Conservation (phyloP, 2,797 vertebrate species). For the Smutsia gigantea region DNA sequence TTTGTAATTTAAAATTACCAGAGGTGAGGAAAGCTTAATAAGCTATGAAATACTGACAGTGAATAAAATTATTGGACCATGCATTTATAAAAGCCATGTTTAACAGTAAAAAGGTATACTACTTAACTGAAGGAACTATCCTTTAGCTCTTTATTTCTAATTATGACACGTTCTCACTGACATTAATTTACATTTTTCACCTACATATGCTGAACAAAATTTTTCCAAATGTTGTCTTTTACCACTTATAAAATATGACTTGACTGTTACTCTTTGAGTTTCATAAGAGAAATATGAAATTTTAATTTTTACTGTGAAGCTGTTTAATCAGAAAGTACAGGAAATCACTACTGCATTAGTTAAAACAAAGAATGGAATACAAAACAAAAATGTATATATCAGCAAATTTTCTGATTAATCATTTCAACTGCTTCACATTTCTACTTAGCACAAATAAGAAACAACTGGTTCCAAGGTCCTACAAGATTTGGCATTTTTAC, state of each 20-base stretch:
- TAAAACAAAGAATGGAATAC: constrained; percentile 56
- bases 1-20: constrained; percentile 64
- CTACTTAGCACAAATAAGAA: constrained; percentile 17
- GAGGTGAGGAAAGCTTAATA: constrained; percentile 63
- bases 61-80: constrained; percentile 49
- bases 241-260: constrained; percentile 10
- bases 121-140: not conserved
- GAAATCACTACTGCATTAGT: not conserved
- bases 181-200: constrained; percentile 26
- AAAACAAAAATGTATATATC: constrained; percentile 35
- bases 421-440: constrained; percentile 47
- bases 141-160: constrained; percentile 43
- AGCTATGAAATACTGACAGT: constrained; percentile 62
- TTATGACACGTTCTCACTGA: constrained; percentile 14
- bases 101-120: constrained; percentile 21
- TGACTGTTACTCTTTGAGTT: constrained; percentile 36
- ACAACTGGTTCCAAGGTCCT: not conserved
- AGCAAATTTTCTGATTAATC: not conserved
- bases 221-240: constrained; percentile 25
- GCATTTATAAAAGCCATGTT: constrained; percentile 55
- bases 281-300: constrained; percentile 36
- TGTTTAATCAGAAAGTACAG: not conserved
- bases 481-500: constrained; percentile 42
- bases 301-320: constrained; percentile 39
- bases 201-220: not conserved